Evolutionary conservation across 64 coral and sea anemone genomes (phyloP).

Genomic region (Dendronephthya gigantea): DNA sequence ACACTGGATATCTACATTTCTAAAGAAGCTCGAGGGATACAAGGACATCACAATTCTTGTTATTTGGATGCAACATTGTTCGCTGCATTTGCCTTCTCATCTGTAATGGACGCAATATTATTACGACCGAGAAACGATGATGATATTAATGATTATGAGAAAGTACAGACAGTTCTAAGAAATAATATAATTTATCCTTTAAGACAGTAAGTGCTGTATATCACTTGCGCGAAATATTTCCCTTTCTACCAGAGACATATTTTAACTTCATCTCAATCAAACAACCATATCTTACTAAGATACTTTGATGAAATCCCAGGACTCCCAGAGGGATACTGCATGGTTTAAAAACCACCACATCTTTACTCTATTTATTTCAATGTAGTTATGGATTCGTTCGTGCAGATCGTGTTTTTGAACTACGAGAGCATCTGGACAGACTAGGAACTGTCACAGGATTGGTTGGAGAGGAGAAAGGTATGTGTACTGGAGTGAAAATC

Average conservation of each 20-base stretch:
- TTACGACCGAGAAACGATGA: constrained; percentile 16
- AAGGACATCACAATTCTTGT: constrained; percentile 94
- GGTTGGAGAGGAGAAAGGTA: constrained; percentile 95
- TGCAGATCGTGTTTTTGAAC: constrained; percentile 49
- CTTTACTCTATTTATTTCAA: background rate
- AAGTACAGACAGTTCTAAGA: constrained; percentile 71
- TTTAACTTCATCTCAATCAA: too few relatives aligned
- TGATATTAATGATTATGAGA: constrained; percentile 69
- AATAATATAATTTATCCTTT: constrained; percentile 78
- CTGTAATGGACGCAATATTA: constrained; percentile 74
- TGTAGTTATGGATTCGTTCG: constrained; percentile 70
- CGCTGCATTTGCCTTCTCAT: constrained; percentile 67
- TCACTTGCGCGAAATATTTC: background rate
- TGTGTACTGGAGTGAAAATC: background rate
- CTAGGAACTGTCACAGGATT: constrained; percentile 74
- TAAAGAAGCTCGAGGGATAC: constrained; percentile 61
- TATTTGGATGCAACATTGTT: constrained; percentile 88
- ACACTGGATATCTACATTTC: background rate
- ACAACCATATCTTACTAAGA: too few relatives aligned
- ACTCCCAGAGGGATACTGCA: too few relatives aligned
- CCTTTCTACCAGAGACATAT: too few relatives aligned
- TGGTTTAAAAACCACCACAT: too few relatives aligned
- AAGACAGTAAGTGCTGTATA: constrained; percentile 43
- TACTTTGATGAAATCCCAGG: too few relatives aligned
- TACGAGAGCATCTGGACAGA: constrained; percentile 59